Base-by-base conservation (phyloP, 1,140 invertebrate genomes). In the Bilobella aurantiaca region DNA sequence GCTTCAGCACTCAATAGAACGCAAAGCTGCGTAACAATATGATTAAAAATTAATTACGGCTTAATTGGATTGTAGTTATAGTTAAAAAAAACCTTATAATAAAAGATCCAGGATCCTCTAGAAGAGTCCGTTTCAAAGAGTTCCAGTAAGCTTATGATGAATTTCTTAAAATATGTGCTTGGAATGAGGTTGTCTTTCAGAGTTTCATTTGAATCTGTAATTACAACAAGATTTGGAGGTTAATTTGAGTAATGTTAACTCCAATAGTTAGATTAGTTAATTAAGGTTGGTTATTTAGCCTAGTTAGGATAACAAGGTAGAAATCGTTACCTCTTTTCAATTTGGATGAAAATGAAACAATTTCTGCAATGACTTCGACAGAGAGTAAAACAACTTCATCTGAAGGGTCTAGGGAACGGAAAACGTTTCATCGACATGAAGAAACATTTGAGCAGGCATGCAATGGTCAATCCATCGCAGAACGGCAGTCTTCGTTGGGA, bases 401-500 rank as follows among this genome's bases (percentile, higher is more conserved):
- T 0, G 92, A 88, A 59, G 85, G 83, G 81, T 98, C 95, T 18
- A 82, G 23, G 96, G 78, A 49, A 89, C 85, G 16, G 87, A 86
- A 80, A 96, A 96, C 61, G 98, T 81, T 66, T 85, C 82, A 69
- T 91, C 90, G 42, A 94, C 87, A 75, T 93, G 86, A 49, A 77
- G 74, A 72, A 87, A 88, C 86, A 96, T 93, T 87, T 91, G 74
- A 32, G 67, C 58, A 16, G 70, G 68, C 70, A 72, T 72, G 62
- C 67, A 81, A 78, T 95, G 93, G 75, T 91, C 84, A 67, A 98
- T 90, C 96, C 96, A 98, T 73, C n/a, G n/a, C n/a, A n/a, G n/a
- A n/a, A n/a, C 88, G 1, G 93, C 92, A 23, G 96, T 88, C 81
- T 96, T 93, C 0, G 93, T 97, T 76, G 91, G 89, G 34, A 94